Conservation (phyloP, 64 coral and sea anemone species). For the Trachythela sp. region DNA sequence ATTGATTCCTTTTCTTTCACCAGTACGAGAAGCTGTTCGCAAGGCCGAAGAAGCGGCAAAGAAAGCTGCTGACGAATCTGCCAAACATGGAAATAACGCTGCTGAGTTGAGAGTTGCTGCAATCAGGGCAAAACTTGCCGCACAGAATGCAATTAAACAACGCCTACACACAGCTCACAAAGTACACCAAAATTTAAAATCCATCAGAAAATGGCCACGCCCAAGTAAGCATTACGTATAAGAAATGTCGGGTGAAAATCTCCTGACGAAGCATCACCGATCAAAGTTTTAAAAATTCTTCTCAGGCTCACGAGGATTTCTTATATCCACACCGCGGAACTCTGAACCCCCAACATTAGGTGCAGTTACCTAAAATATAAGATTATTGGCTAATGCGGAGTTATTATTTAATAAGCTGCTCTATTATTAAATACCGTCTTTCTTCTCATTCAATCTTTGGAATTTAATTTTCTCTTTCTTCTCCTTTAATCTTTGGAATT, state of each 20-base stretch:
- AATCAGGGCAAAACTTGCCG: constrained; percentile 2
- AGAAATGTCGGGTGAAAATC: too few species aligned
- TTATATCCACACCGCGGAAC: too few species aligned
- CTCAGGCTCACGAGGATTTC: too few species aligned
- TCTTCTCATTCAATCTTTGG: too few species aligned
- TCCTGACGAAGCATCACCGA: neutral
- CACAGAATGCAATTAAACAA: neutral
- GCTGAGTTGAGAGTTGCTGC: constrained; percentile 19
- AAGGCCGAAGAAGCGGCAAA: constrained; percentile 3
- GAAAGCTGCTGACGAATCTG: neutral
- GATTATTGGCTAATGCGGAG: too few species aligned
- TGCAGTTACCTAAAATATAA: too few species aligned
- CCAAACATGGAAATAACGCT: neutral
- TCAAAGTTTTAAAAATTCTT: too few species aligned
- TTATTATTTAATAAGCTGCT: too few species aligned
- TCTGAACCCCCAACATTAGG: too few species aligned
- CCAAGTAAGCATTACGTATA: neutral
- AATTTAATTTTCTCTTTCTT: too few species aligned
- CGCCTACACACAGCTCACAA: neutral
- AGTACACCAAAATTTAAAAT: neutral
- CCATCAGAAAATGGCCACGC: neutral
- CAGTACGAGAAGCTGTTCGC: neutral
- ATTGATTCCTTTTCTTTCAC: neutral
- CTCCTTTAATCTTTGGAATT: too few species aligned
- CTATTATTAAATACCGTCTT: too few species aligned